Conservation (phyloP, 2,113 vertebrate genomes). For the Machaerirhynchus nigripectus region DNA sequence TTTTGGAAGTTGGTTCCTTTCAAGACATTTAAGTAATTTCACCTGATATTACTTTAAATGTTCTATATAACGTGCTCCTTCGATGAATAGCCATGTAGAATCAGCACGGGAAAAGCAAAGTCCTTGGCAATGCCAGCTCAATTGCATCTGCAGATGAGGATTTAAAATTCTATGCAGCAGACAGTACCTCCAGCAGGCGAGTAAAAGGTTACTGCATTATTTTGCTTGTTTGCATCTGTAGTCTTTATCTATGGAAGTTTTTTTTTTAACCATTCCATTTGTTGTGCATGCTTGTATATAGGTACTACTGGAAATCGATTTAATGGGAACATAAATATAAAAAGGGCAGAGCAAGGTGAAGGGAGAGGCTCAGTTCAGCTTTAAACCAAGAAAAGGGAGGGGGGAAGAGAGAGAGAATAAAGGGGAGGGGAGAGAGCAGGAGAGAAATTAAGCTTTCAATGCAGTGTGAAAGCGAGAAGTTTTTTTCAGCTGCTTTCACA, state of each 20-base stretch:
- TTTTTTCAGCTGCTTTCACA: conserved; percentile 41
- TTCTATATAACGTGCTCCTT: conserved; percentile 58
- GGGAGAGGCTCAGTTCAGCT: conserved; percentile 62
- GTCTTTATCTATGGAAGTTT: conserved; percentile 56
- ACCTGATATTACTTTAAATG: conserved; percentile 64
- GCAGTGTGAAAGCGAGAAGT: conserved; percentile 27
- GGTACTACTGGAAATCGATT: conserved; percentile 64
- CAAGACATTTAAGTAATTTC: conserved; percentile 61
- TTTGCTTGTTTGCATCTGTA: conserved; percentile 75
- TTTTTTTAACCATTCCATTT: neutral
- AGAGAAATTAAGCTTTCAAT: conserved; percentile 47
- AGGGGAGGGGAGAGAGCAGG: conserved; percentile 21
- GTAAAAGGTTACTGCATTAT: conserved; percentile 81
- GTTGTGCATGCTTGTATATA: conserved; percentile 63
- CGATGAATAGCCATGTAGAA: conserved; percentile 66
- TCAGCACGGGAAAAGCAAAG: conserved; percentile 69
- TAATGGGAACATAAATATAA: conserved; percentile 61
- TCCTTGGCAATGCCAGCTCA: conserved; percentile 76
- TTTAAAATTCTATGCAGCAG: conserved; percentile 82
- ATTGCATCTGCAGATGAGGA: conserved; percentile 80
- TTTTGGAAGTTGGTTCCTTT: conserved; percentile 61
- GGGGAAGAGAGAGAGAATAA: neutral
- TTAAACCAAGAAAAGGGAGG: conserved; percentile 37
- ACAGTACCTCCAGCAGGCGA: conserved; percentile 80
- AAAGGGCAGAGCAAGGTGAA: conserved; percentile 78